These are phyloP conservation scores for Temnothorax curvispinosus DNA, from an alignment of 1,140 invertebrate species.

Conservation along the genomic window DNA sequence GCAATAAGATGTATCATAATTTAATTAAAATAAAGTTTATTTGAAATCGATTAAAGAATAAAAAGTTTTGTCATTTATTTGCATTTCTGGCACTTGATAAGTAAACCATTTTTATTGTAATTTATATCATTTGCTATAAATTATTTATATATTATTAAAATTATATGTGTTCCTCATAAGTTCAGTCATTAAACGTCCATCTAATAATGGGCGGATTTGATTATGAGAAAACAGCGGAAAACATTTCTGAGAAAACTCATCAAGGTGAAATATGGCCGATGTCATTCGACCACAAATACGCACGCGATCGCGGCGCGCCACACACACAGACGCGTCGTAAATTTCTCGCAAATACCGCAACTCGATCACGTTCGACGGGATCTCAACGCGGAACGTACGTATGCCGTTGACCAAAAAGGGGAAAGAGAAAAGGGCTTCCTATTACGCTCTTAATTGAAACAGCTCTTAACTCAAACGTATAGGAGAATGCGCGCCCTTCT, in stretches of 20 bases:
- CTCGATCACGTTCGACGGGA: constrained; percentile 63
- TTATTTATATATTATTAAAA: background rate
- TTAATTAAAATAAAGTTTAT: background rate
- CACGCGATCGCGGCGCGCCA: constrained; percentile 42
- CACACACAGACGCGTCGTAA: constrained; percentile 36
- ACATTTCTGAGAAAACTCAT: constrained; percentile 54
- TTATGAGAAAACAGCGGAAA: constrained; percentile 36
- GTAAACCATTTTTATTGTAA: background rate
- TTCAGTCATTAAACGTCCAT: background rate
- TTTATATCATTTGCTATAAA: background rate
- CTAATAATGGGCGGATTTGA: constrained; percentile 19
- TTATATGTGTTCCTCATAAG: background rate
- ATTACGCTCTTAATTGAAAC: constrained; percentile 74
- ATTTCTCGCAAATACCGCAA: constrained; percentile 67
- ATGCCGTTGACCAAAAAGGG: background rate
- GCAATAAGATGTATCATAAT: background rate
- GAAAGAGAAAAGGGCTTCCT: constrained; percentile 45
- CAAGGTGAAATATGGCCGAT: constrained; percentile 37
- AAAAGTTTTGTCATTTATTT: background rate
- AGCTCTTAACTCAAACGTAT: constrained; percentile 45
- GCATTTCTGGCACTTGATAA: background rate
- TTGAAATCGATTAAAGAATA: background rate
- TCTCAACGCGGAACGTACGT: constrained; percentile 51
- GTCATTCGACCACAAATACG: constrained; percentile 41
- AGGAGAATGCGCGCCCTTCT: constrained; percentile 53